These are phyloP conservation scores for Pseudococcus longispinus DNA, from an alignment of 2,888 invertebrate species.

Conservation along the genomic window DNA sequence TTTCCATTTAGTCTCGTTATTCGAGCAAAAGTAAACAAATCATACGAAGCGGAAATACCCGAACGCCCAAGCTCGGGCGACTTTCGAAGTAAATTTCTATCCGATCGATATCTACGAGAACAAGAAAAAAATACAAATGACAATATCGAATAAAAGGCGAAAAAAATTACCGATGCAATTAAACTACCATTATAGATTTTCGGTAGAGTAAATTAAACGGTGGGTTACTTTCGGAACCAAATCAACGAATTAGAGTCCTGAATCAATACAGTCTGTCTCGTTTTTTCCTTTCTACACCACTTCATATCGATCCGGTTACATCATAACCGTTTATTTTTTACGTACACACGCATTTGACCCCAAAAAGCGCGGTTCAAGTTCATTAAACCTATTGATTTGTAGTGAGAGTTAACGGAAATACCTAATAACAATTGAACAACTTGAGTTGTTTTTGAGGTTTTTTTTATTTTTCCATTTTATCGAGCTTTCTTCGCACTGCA, in stretches of 20 bases:
- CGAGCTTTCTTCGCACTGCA: background rate
- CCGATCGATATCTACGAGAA: background rate
- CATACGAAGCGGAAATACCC: constrained; percentile 18
- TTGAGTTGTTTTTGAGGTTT: constrained; percentile 21
- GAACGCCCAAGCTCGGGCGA: background rate
- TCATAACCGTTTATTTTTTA: constrained; percentile 54
- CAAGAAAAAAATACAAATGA: background rate
- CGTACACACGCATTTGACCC: constrained; percentile 54
- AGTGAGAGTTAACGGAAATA: constrained; percentile 39
- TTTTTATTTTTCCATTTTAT: constrained; percentile 4
- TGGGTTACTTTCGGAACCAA: constrained; percentile 17
- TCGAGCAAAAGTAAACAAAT: background rate
- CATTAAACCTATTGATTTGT: constrained; percentile 54
- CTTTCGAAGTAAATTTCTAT: background rate
- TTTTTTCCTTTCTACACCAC: constrained; percentile 45
- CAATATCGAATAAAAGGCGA: background rate
- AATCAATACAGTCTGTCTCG: constrained; percentile 54
- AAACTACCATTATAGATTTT: constrained; percentile 17
- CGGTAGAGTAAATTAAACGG: background rate
- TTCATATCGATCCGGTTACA: constrained; percentile 54
- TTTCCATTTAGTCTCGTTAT: background rate
- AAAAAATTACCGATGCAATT: constrained; percentile 3
- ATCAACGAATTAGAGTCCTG: constrained; percentile 39
- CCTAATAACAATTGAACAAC: constrained; percentile 24
- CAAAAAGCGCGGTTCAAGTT: constrained; percentile 54